Evolutionary conservation across 2,113 vertebrate genomes (phyloP).

Genomic region (Crotalus viridis): DNA sequence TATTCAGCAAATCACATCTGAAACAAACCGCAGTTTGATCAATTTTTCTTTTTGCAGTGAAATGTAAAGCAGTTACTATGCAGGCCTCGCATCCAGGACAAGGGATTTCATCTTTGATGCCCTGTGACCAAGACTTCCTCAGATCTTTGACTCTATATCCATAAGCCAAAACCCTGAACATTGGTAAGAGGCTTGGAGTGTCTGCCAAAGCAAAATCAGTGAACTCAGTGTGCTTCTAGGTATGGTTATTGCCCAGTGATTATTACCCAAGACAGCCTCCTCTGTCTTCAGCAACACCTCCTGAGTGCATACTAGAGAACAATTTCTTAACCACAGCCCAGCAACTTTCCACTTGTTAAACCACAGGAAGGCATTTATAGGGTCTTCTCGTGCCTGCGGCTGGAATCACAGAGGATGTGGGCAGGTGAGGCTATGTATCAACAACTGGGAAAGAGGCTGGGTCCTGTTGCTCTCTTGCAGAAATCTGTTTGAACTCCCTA

Average conservation of each 20-base stretch:
- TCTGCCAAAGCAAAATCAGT: background rate
- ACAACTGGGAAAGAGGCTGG: conserved; percentile 44
- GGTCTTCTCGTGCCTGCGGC: conserved; percentile 26
- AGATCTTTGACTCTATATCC: background rate
- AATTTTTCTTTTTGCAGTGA: background rate
- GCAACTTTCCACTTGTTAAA: conserved; percentile 7
- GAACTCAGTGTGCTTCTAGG: background rate
- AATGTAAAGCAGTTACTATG: background rate
- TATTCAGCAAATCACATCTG: background rate
- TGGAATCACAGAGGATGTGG: conserved; percentile 35
- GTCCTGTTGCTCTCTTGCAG: conserved; percentile 43
- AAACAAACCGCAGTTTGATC: background rate
- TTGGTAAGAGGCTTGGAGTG: background rate
- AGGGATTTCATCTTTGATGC: background rate
- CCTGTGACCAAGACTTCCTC: background rate
- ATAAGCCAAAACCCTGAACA: background rate
- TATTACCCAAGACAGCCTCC: conserved; percentile 3
- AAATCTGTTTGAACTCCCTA: conserved; percentile 40
- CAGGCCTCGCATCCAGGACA: background rate
- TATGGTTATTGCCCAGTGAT: background rate
- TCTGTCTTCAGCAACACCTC: conserved; percentile 11
- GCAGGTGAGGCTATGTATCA: conserved; percentile 32
- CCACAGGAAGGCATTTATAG: conserved; percentile 46
- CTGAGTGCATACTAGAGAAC: conserved; percentile 27
- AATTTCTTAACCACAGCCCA: conserved; percentile 23